Evolutionary conservation across 64 coral and sea anemone species (phyloP).

Genomic region (Porites lutea): DNA sequence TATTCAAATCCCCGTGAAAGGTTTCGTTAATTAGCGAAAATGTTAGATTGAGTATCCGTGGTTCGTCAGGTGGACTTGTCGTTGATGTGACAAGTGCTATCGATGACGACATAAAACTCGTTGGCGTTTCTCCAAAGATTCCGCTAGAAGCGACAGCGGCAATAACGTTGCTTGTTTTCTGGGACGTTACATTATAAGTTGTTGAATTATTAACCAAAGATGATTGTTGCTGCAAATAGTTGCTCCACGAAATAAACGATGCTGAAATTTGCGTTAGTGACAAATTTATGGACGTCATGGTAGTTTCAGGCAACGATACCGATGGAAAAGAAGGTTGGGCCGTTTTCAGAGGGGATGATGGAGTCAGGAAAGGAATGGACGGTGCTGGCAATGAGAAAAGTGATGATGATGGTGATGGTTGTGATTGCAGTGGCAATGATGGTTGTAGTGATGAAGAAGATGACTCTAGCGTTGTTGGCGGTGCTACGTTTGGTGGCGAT

Average conservation of each 20-base stretch:
- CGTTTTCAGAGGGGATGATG: too few relatives aligned
- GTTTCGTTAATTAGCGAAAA: constrained; percentile 32
- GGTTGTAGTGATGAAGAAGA: background rate
- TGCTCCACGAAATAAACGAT: background rate
- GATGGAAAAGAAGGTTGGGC: background rate
- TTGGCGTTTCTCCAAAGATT: background rate
- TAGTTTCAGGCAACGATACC: background rate
- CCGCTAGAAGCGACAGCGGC: background rate
- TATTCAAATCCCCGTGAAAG: background rate
- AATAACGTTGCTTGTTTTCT: too few relatives aligned
- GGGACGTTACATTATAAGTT: background rate
- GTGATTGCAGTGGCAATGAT: background rate
- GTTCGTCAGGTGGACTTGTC: background rate
- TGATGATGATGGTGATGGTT: background rate
- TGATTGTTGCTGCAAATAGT: background rate
- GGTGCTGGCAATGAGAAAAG: too few relatives aligned
- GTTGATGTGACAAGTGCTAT: background rate
- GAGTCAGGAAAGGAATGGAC: too few relatives aligned
- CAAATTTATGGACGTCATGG: background rate
- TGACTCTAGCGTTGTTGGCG: too few relatives aligned
- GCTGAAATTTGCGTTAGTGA: background rate
- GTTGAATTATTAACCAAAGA: background rate
- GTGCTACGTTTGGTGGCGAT: background rate
- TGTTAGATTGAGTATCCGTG: background rate
- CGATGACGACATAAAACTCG: background rate